Conservation (phyloP, 37 sponge, comb jelly and placozoan genomes). For the Beroe ovata region DNA sequence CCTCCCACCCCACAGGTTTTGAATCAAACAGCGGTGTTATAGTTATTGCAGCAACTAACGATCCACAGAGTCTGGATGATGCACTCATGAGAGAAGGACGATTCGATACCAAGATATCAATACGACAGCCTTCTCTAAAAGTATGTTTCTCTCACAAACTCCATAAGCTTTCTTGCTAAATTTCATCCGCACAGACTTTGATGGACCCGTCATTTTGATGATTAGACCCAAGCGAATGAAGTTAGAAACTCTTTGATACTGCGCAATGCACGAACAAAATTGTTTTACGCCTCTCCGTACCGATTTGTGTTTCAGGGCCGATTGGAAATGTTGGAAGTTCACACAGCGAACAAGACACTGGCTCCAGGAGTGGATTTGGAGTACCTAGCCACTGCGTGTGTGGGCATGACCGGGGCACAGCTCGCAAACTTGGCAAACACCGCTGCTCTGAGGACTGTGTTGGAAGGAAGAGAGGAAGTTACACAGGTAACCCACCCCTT, state of each 20-base stretch:
- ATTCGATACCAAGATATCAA: conserved; percentile 51
- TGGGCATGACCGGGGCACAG: conserved; percentile 41
- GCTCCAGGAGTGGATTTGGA: conserved; percentile 22
- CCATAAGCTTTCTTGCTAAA: too few relatives aligned
- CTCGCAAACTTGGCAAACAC: conserved; percentile 16
- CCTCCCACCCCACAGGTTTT: conserved; percentile 61
- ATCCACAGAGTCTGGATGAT: conserved; percentile 1
- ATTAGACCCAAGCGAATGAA: too few relatives aligned
- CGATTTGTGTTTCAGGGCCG: conserved; percentile 8
- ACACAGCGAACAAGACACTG: conserved; percentile 9
- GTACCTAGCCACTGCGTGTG: conserved; percentile 26
- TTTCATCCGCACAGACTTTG: too few relatives aligned
- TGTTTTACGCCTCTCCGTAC: neutral
- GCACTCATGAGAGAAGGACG: conserved; percentile 48
- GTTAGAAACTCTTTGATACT: too few relatives aligned
- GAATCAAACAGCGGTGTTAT: neutral
- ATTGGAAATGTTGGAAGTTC: conserved; percentile 30
- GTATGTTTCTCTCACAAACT: too few relatives aligned
- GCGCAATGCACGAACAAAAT: too few relatives aligned
- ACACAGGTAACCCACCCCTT: too few relatives aligned
- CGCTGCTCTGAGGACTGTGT: conserved; percentile 40
- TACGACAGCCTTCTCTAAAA: neutral
- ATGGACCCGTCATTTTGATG: too few relatives aligned
- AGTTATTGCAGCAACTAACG: conserved; percentile 60
- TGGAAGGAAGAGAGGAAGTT: neutral